phyloP scores from a whole-genome alignment of 2,888 invertebrate species.

The Leucophenga maculata region DNA sequence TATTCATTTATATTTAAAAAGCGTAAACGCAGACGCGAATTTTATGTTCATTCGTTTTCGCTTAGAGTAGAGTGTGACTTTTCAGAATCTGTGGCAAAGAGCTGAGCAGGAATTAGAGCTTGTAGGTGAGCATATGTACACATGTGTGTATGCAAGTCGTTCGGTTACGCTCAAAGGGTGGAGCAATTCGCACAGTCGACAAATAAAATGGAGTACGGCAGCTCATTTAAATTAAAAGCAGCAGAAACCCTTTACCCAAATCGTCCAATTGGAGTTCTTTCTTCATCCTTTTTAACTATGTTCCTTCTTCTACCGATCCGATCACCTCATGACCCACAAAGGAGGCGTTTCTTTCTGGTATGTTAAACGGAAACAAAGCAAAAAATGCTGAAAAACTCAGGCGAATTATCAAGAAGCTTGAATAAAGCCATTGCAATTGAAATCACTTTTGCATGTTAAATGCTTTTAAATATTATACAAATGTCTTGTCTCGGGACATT shows the following conservation, averaged over 20 bases:
- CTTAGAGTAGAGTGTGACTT: slow-evolving; percentile 53
- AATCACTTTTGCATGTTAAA: too few relatives aligned
- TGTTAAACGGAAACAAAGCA: too few relatives aligned
- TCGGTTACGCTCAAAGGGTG: not conserved
- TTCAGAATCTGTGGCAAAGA: slow-evolving; percentile 34
- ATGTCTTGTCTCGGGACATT: too few relatives aligned
- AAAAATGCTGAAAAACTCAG: too few relatives aligned
- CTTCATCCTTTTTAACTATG: too few relatives aligned
- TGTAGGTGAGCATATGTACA: slow-evolving; percentile 16
- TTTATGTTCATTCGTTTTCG: slow-evolving; percentile 45
- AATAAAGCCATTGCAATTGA: too few relatives aligned
- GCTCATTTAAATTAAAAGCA: slow-evolving; percentile 18
- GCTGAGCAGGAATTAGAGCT: too few relatives aligned
- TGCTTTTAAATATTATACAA: too few relatives aligned
- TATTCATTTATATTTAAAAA: slow-evolving; percentile 60
- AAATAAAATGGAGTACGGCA: slow-evolving; percentile 12
- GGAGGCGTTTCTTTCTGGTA: too few relatives aligned
- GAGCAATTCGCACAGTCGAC: slow-evolving; percentile 1
- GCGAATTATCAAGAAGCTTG: too few relatives aligned
- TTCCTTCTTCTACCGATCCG: too few relatives aligned
- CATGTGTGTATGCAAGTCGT: slow-evolving; percentile 7
- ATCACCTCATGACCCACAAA: too few relatives aligned
- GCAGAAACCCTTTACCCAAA: slow-evolving; percentile 15
- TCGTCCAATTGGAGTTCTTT: slow-evolving; percentile 7
- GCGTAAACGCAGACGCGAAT: slow-evolving; percentile 59